Evolutionary conservation across 2,888 invertebrate genomes (phyloP), one percentile per base, ranked within the genome.

Genomic region (Drosophila antonietae): DNA sequence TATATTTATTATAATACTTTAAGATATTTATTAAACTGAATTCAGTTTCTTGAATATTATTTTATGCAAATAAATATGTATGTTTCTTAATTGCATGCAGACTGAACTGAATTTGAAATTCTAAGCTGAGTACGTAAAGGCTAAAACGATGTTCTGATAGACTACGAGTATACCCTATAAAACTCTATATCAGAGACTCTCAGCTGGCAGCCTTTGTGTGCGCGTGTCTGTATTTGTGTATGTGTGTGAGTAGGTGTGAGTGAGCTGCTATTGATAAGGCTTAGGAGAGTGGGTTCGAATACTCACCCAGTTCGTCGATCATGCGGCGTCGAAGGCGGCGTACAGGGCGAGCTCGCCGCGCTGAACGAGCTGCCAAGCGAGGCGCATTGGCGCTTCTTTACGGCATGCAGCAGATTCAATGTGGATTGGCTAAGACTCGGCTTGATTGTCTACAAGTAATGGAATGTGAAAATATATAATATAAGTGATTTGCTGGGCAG

Each of bases 281-380:
- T 28, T n/a, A 37, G 43, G 6, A 12, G 43, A 44, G 18, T 47
- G 52, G 18, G 39, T 18, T 39, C 37, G 18, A 39, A 55, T 69
- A 92, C 92, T 92, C 89, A 93, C 93, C 93, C 92, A 71, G 91
- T 90, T 75, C 92, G 90, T 76, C 91, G 87, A 83, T 93, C 93
- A 61, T 92, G 91, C 73, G 93, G 93, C 75, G 93, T 93, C 68
- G 93, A 92, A 64, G 93, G 93, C 65, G 93, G 93, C 75, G 93
- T 92, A 72, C 92, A 92, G 41, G 93, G 93, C 18, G 93, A 93
- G 73, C 93, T 93, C n/a, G 92, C 90, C 80, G 93, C 93, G 72
- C 92, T 93, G 73, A 92, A 91, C 33, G 93, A 93, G 73, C 88
- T 90, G 68, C 92, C 92, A 80, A 93, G 79, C 9, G 92, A 91